These are phyloP conservation scores for Albula glossodonta DNA, from an alignment of 2,113 vertebrate genomes.

Conservation along the genomic window DNA sequence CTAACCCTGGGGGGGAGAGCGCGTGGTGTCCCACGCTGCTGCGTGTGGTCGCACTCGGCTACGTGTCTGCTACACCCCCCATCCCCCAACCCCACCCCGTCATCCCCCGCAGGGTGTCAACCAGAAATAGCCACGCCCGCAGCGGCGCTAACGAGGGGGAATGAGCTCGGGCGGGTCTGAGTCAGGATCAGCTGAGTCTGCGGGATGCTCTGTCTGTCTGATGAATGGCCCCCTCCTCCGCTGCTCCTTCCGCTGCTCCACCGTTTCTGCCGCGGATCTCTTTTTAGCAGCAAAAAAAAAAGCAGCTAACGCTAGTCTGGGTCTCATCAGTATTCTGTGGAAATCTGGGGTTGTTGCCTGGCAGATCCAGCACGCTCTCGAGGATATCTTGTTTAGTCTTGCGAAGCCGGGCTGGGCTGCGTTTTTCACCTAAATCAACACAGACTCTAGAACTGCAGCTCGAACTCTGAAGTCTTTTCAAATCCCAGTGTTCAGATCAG, in stretches of 20 bases:
- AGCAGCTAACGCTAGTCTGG: background rate
- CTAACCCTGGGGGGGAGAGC: background rate
- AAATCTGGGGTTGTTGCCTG: too few relatives aligned
- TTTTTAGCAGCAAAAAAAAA: background rate
- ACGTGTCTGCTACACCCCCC: background rate
- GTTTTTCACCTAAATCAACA: too few relatives aligned
- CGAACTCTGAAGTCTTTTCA: too few relatives aligned
- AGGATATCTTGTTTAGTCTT: background rate
- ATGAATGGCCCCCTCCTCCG: background rate
- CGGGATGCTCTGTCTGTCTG: background rate
- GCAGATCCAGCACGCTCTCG: too few relatives aligned
- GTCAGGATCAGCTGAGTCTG: background rate
- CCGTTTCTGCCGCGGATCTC: background rate
- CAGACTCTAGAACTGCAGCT: too few relatives aligned
- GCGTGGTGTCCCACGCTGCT: background rate
- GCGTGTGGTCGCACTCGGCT: background rate
- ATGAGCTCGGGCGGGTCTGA: background rate
- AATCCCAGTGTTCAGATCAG: constrained; percentile 19
- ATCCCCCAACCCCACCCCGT: too few relatives aligned
- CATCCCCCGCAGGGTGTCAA: background rate
- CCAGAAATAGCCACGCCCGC: background rate
- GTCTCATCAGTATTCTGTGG: too few relatives aligned
- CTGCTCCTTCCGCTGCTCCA: background rate
- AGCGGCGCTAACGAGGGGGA: background rate
- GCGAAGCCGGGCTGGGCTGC: background rate